Conservation (phyloP, 2,888 invertebrate species). For the Tetrapedia diversipes region DNA sequence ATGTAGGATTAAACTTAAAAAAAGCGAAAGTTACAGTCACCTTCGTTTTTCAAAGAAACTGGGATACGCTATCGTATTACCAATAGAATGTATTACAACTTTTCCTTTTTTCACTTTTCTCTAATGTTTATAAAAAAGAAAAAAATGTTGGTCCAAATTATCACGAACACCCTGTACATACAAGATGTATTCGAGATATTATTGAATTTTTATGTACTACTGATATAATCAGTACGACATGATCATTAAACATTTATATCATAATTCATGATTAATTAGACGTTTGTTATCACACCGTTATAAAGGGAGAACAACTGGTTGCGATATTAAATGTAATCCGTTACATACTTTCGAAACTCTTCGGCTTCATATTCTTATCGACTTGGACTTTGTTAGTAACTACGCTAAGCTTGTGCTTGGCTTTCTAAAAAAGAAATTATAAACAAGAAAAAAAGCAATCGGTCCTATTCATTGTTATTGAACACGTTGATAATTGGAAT, state of each 20-base stretch:
- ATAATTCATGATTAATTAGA: slow-evolving; percentile 3
- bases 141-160: no score
- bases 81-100: no score
- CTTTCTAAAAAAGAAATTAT: background rate
- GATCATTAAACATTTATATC: background rate
- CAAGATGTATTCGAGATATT: no score
- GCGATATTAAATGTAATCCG: background rate
- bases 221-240: no score
- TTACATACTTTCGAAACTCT: background rate
- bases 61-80: no score
- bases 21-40: no score
- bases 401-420: slow-evolving; percentile 8
- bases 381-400: slow-evolving; percentile 57
- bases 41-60: no score
- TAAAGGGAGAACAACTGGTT: background rate
- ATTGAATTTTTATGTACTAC: no score
- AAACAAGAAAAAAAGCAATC: slow-evolving; percentile 5
- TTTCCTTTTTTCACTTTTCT: no score
- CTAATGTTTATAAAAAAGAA: no score
- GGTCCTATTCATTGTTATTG: slow-evolving; percentile 12
- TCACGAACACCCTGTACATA: no score
- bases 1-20: no score
- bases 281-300: background rate
- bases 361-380: slow-evolving; percentile 35
- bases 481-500: background rate